phyloP scores from a whole-genome alignment of 2,113 vertebrate species.

The Sturnira hondurensis region DNA sequence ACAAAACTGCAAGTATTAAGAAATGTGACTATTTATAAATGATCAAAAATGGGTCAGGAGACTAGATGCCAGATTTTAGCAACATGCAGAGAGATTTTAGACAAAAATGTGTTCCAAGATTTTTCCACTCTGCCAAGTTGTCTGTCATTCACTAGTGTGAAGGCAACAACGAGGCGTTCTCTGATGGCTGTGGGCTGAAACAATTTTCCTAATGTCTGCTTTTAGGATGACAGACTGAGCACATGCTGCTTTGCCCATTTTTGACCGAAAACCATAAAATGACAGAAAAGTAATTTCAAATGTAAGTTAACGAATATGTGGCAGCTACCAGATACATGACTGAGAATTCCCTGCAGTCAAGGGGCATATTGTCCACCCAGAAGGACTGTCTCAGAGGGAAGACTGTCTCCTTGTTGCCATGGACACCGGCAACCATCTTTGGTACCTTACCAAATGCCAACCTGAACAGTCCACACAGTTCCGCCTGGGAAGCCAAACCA shows the following conservation, averaged over 20 bases:
- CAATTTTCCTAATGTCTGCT: neutral
- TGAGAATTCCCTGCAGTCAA: neutral
- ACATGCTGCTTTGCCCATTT: neutral
- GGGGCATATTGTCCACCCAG: no score
- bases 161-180: neutral
- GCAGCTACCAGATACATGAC: neutral
- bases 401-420: no score
- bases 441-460: neutral
- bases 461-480: neutral
- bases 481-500: neutral
- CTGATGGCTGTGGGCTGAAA: neutral
- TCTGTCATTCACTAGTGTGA: neutral
- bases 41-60: neutral
- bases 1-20: neutral
- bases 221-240: neutral
- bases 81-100: neutral
- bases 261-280: neutral
- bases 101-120: neutral
- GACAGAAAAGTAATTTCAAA: neutral
- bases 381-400: neutral
- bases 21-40: neutral
- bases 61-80: neutral
- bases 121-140: conserved; percentile 9
- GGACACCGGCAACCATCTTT: fast-evolving
- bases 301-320: neutral